Base-by-base conservation (phyloP, 2,113 vertebrate genomes). In the Microcebus lehilahytsara region DNA sequence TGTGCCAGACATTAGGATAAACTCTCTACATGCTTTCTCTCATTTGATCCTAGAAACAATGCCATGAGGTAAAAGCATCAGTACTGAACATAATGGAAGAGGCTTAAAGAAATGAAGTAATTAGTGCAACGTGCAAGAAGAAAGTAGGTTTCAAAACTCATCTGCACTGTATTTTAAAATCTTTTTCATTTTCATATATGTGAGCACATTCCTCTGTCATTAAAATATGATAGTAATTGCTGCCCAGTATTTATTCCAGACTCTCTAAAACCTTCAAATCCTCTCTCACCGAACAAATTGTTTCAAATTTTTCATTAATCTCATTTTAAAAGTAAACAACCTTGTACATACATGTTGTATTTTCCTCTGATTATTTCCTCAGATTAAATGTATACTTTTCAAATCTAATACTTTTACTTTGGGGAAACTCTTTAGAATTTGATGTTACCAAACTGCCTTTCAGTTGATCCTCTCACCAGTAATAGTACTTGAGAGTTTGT, bases 301-400 rank as follows among this genome's bases (percentile, higher is more conserved):
- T 64, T 89, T 91, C 62, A 67, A 79, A 58, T 30, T 51, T 96
- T 74, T 58, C 56, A 86, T 62, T 74, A 74, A 78, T n/a, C 25
- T 67, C 16, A 58, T 53, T 83, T 89, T 37, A 3, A 60, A 89
- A 77, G 93, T 5, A 58, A 93, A 87, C 17, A 72, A 71, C 13
- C 11, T 34, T 75, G 23, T 30, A 56, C 0, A 23, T 69, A 51
- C 5, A 71, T 32, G 25, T 51, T 91, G 19, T 66, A 4, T 58
- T 22, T 19, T 49, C 64, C 17, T 86, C 42, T 90, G 32, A 58
- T 92, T 85, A 71, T 93, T 93, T 97, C 90, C 62, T 83, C 25
- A 51, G 17, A 74, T 91, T 69, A 89, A 12, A 92, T 19, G 19
- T 9, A 16, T 3, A 85, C 25, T 56, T 84, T 85, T 84, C 37